phyloP scores from a whole-genome alignment of 2,113 vertebrate species.

The Collichthys lucidus region DNA sequence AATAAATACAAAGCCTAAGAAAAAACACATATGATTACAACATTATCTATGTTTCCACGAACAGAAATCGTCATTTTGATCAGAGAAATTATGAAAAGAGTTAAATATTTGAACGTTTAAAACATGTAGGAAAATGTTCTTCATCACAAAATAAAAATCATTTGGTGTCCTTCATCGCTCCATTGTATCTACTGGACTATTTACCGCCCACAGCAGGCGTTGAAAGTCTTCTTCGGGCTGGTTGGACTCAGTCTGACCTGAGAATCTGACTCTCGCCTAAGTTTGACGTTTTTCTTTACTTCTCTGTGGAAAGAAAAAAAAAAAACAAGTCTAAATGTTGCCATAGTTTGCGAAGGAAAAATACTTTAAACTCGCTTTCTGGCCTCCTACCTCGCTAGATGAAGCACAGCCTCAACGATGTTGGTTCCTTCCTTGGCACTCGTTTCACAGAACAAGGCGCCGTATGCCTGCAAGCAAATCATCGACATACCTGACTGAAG shows the following conservation, averaged over 20 bases:
- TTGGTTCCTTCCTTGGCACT: conserved; percentile 85
- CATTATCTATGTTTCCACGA: conserved; percentile 6
- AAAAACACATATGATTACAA: not conserved
- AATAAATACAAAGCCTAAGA: conserved; percentile 41
- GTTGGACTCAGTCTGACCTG: conserved; percentile 58
- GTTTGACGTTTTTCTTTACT: conserved; percentile 74
- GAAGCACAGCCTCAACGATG: conserved; percentile 80
- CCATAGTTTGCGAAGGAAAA: not conserved
- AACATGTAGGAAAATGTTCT: conserved; percentile 8
- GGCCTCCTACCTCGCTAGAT: conserved; percentile 77
- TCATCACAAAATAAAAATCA: conserved; percentile 34
- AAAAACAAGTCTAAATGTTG: conserved; percentile 11
- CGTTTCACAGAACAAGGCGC: conserved; percentile 84
- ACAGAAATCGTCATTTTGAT: conserved; percentile 52
- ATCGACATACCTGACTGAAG: conserved; percentile 9
- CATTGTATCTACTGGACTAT: not conserved
- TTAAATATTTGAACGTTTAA: conserved; percentile 36
- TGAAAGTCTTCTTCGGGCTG: conserved; percentile 46
- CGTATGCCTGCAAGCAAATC: conserved; percentile 77
- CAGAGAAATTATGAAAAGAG: conserved; percentile 19
- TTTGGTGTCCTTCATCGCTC: conserved; percentile 1
- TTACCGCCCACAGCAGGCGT: conserved; percentile 76
- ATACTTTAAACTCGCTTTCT: not conserved
- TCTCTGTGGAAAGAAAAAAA: conserved; percentile 67
- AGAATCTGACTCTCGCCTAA: conserved; percentile 36